Evolutionary conservation across 2,888 invertebrate species (phyloP), one percentile per base, ranked within the genome.

Genomic region (Hoplodrina blanda): DNA sequence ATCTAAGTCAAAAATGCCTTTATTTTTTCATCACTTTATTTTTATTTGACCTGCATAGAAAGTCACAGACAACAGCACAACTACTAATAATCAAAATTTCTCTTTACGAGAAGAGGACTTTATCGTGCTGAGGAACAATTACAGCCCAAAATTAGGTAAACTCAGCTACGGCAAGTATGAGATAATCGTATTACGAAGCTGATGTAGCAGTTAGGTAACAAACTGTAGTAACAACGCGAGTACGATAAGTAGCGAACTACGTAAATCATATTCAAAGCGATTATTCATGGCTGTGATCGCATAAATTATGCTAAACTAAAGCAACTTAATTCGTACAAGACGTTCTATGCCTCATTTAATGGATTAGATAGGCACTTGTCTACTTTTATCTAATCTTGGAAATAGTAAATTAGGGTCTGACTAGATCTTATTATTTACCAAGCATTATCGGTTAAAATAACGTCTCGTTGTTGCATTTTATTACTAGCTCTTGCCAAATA

Each of bases 251-350:
- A 69, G 56, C 53, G 57, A 73, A 76, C 72, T 71, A 76, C 72
- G 73, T 81, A 78, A 83, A 83, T 84, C 69, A 85, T 85, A 85
- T 83, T 78, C 80, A 76, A 71, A 75, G 76, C 69, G 76, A 81
- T 84, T 85, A 84, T 80, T 85, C 84, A 80, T 64, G 61, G 44
- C 57, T 64, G 68, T 69, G 76, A 83, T 81, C 80, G 74, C 73
- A 83, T 84, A 81, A 83, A 83, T 82, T 81, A 83, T 75, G 73
- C 60, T 70, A 75, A 80, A 81, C 73, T 80, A 64, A 68, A 82
- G 64, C 73, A 73, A 72, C 75, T 67, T 67, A 78, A 79, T 65
- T 81, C 46, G 71, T 81, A 73, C 69, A 69, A 66, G 73, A 33
- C 41, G 72, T 69, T 81, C 65, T 65, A 64, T 64, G 63, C 20